Evolutionary conservation across 2,113 vertebrate genomes (phyloP).

Genomic region (Gila orcuttii): DNA sequence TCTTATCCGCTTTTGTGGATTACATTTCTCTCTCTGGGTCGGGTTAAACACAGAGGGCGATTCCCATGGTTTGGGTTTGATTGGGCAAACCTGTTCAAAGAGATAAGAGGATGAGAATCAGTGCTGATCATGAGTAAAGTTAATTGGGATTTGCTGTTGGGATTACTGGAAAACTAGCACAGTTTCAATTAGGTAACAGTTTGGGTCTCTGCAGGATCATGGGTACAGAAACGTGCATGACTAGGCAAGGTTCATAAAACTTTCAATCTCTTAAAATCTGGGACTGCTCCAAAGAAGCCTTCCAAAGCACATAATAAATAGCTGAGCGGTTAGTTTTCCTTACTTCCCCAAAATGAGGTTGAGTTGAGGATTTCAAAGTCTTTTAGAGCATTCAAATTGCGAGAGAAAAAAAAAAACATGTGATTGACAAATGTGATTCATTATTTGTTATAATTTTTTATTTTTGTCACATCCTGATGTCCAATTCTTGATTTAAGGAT

Average conservation of each 20-base stretch:
- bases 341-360: background rate
- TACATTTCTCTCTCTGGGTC: background rate
- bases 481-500: background rate
- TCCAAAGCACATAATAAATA: background rate
- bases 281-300: background rate
- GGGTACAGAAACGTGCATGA: background rate
- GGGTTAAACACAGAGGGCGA: background rate
- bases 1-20: background rate
- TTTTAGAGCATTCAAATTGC: background rate
- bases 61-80: conserved; percentile 19
- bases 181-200: background rate
- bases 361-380: background rate
- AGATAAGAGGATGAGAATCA: conserved; percentile 42
- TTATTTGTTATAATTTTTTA: background rate
- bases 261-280: conserved; percentile 29
- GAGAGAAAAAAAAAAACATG: background rate
- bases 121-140: conserved; percentile 2
- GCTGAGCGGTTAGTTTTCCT: background rate
- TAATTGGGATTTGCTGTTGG: background rate
- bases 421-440: background rate
- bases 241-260: conserved; percentile 35
- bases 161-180: conserved; percentile 11
- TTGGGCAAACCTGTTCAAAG: conserved; percentile 27
- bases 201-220: background rate
- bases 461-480: background rate